Evolutionary conservation across 2,888 invertebrate genomes (phyloP), one percentile per base, ranked within the genome.

Genomic region (Drosophila rellima): DNA sequence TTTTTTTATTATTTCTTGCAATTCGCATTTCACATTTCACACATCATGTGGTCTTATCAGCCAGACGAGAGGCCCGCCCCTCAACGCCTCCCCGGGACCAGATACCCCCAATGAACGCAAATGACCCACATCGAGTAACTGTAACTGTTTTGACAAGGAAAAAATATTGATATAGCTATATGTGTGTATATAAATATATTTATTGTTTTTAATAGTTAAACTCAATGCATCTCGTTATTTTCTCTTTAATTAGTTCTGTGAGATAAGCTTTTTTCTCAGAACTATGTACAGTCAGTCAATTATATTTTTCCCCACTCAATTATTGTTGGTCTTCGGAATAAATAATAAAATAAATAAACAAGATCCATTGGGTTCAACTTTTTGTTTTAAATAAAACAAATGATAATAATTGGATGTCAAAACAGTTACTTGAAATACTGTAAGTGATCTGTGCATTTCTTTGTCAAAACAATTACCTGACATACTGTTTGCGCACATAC

Each of bases 91-190:
- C 33, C 31, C 11, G 6, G 7, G 8, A 1, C 26, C 5, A n/a
- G 8, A 44, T 17, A 40, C 42, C 57, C 59, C 59, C 42, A 8
- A 31, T 3, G 15, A 29, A 62, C 39, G 17, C 20, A 15, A 54
- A 31, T 73, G 69, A 73, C 74, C 73, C 69, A 74, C 33, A 67
- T 17, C n/a, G 39, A 31, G n/a, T 33, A 45, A 35, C n/a, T 35
- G n/a, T 33, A 45, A 35, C n/a, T 35, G 7, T 35, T 35, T n/a
- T n/a, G 6, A 6, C 35, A 35, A n/a, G 1, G n/a, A 35, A 35
- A 11, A 26, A 7, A 26, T 26, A 7, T 26, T 7, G 26, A 2
- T 26, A 26, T 26, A n/a, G n/a, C n/a, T n/a, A n/a, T n/a, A n/a
- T n/a, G n/a, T n/a, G n/a, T n/a, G n/a, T n/a, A n/a, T n/a, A n/a